A percentile compares a stretch with the other conserved stretches of the same genome.
Conservation (phyloP, 2,113 vertebrate genomes). For the Pycnonotus jocosus region DNA sequence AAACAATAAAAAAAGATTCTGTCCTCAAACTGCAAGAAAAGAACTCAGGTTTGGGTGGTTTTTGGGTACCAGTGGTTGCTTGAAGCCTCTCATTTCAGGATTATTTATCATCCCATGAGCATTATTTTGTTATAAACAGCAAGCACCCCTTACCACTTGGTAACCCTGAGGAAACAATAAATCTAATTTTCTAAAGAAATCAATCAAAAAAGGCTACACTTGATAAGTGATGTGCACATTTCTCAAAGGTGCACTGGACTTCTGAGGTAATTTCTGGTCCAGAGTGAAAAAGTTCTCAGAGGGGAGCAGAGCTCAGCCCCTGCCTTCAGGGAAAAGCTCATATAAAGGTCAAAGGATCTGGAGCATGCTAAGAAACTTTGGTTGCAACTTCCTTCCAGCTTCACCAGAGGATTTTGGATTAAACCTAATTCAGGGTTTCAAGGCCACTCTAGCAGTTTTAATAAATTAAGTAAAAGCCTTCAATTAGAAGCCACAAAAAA, state of each 20-base stretch:
- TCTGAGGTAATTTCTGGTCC: neutral
- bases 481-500: neutral
- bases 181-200: neutral
- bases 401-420: constrained; percentile 2
- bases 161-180: neutral
- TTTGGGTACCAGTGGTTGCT: neutral
- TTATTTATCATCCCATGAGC: neutral
- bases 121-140: neutral
- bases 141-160: neutral
- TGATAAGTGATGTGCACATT: neutral
- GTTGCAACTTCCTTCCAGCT: neutral
- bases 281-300: neutral
- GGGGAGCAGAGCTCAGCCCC: neutral
- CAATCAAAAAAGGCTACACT: neutral
- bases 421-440: neutral
- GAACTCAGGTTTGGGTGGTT: neutral
- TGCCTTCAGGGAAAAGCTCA: neutral
- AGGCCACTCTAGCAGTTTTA: neutral
- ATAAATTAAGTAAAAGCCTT: constrained; percentile 16
- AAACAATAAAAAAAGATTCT: neutral
- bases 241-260: neutral
- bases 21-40: neutral
- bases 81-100: neutral
- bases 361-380: neutral
- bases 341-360: neutral